Evolutionary conservation across 2,888 invertebrate species (phyloP), one percentile per base, ranked within the genome.

Genomic region (Brassicogethes aeneus): DNA sequence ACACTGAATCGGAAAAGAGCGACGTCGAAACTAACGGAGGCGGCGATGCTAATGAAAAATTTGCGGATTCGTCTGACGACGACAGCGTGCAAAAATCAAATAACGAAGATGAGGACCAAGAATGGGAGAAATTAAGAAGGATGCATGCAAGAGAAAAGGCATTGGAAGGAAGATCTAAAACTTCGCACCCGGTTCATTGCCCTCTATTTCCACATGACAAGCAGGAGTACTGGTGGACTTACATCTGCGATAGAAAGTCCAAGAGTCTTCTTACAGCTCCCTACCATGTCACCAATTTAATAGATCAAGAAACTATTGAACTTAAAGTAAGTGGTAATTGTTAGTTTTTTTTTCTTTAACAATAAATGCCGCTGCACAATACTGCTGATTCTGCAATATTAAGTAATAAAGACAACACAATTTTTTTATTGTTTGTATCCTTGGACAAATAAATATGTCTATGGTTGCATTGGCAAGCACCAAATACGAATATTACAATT

Each of bases 161-260:
- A 12, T 71, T 96, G 31, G 96, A 96, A 67, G 91, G 94, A 3
- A 87, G 91, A 60, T 92, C 92, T 35, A 92, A 93, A 70, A 77
- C 85, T 54, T 96, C 96, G 10, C 96, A 96, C 65, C 76, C 85
- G n/a, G 97, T 99, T 16, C 99, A 99, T 68, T 90, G 93, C 70
- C 99, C 99, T 0, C 83, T 84, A 66, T 99, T 87, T 69, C 94
- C 99, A 2, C 85, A 85, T 70, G 86, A 86, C 51, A 94, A 99
- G 66, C 95, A 95, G 66, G 99, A 99, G 70, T 96, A 88, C 71
- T 99, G 99, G 97, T 99, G 97, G 96, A 85, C 96, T 50, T 99
- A 97, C 68, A 86, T 99, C 55, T 89, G 90, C 70, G 97, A 99
- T 72, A 82, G 91, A 57, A 96, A 93, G 70, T 88, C 87, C 51